Evolutionary conservation across 2,113 vertebrate genomes (phyloP).

Genomic region (Uria lomvia): DNA sequence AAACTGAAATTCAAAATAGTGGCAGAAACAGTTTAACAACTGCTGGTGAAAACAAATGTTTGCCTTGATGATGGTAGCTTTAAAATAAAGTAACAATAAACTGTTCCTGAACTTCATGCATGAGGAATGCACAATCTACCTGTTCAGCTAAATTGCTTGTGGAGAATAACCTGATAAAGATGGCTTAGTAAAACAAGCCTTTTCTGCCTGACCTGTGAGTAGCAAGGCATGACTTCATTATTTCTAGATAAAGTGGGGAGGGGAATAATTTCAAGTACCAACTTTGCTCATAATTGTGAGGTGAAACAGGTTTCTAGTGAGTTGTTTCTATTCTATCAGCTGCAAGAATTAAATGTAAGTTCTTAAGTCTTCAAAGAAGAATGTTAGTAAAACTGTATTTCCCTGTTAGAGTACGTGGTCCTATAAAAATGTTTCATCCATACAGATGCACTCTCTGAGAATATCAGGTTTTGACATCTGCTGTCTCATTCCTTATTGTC

Average conservation of each 20-base stretch:
- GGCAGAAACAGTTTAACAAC: not conserved
- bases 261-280: not conserved
- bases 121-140: not conserved
- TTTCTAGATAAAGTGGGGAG: not conserved
- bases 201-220: not conserved
- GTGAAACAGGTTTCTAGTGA: not conserved
- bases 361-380: not conserved
- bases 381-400: not conserved
- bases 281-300: not conserved
- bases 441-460: not conserved
- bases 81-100: not conserved
- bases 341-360: not conserved
- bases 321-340: not conserved
- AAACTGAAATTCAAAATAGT: not conserved
- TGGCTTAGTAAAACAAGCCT: not conserved
- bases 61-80: not conserved
- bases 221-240: not conserved
- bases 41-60: not conserved
- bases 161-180: not conserved
- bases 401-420: not conserved
- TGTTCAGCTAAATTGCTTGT: not conserved
- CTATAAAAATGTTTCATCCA: not conserved
- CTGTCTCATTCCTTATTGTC: not conserved
- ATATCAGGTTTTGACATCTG: not conserved
- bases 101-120: not conserved